These are phyloP conservation scores for Manduca sexta DNA, from an alignment of 1,140 invertebrate genomes.

Conservation along the genomic window DNA sequence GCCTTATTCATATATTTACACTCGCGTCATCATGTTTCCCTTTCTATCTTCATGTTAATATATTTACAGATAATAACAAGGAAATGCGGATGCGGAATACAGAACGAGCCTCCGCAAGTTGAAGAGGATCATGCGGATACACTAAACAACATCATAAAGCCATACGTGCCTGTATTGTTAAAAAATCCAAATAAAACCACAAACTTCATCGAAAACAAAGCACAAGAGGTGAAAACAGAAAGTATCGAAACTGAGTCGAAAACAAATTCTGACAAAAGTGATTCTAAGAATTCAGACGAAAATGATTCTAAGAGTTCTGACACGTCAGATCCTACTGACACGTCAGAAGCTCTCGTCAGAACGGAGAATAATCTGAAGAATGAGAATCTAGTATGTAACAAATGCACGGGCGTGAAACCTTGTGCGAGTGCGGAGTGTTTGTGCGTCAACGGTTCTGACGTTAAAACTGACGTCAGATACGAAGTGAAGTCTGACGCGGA, in stretches of 20 bases:
- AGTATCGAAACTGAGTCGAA: no score
- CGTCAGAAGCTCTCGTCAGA: no score
- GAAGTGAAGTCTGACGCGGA: background rate
- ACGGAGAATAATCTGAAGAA: no score
- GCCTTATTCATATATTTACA: no score
- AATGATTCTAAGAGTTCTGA: no score
- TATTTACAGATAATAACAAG: slow-evolving; percentile 50
- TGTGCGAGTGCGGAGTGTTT: background rate
- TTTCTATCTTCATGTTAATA: background rate
- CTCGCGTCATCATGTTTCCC: no score
- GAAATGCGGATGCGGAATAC: slow-evolving; percentile 62
- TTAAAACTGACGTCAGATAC: background rate
- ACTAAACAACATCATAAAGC: slow-evolving; percentile 35
- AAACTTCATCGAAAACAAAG: background rate
- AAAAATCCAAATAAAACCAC: background rate
- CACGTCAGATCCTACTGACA: no score
- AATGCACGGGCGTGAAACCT: background rate
- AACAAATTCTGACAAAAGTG: no score
- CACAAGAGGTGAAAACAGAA: no score
- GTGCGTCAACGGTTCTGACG: background rate
- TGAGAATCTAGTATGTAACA: background rate
- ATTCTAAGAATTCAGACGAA: no score
- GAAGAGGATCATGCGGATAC: slow-evolving; percentile 50
- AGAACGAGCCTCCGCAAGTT: slow-evolving; percentile 44
- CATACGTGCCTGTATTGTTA: slow-evolving; percentile 44